Evolutionary conservation across 2,888 invertebrate genomes (phyloP), one percentile per base, ranked within the genome.

Genomic region (Chymomyza procnemis): DNA sequence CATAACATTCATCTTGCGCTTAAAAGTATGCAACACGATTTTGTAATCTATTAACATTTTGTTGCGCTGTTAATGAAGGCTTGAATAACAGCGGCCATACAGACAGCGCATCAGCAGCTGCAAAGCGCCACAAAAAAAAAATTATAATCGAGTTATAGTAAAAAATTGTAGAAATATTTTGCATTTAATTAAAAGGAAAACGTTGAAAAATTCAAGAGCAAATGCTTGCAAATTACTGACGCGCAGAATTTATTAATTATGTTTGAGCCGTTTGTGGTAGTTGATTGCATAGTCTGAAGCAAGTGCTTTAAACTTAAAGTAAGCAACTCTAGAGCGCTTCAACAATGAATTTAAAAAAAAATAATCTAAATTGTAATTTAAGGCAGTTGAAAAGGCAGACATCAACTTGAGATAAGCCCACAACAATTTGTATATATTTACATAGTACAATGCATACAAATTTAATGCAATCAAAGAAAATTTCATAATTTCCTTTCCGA

Each of bases 1-100:
- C n/a, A n/a, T n/a, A n/a, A 46, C 30, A 30, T 58, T 54, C 59
- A 34, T 34, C 9, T 30, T 9, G 65, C 63, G 64, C 63, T 61
- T 16, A 18, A 61, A 63, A 62, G 52, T 52, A 65, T 66, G 56
- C 63, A 62, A n/a, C 18, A 57, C 52, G 14, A 34, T 46, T 65
- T 70, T 68, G 67, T 64, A 85, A 82, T 85, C 85, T 85, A 82
- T 82, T 78, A 85, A 80, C 78, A 85, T 82, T 78, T 76, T 83
- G 68, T 65, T 54, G 66, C 66, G 69, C 75, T 71, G 68, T 73
- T 81, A 83, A 52, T 56, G 57, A 61, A 46, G 60, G 8, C 34
- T 9, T 34, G 34, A 8, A 34, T 34, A 34, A 34, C 34, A 34
- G 34, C 8, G 34, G 14, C 14, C 19, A 1, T 54, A 21, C 19